Evolutionary conservation across 2,888 invertebrate genomes (phyloP).

Genomic region (Caenorhabditis macrosperma): DNA sequence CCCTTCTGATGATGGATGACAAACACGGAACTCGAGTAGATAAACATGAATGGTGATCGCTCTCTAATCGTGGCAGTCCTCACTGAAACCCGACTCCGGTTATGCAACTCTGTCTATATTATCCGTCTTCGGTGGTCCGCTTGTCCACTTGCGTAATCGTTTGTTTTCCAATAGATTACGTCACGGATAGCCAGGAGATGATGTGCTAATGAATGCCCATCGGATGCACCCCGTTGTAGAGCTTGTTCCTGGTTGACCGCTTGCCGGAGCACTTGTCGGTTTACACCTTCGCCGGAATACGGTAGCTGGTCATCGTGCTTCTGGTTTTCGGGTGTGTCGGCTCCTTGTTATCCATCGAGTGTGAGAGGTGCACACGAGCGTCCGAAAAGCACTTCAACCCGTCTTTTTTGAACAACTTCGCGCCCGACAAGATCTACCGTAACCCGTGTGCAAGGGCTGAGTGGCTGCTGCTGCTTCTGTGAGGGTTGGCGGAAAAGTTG

Average conservation of each 20-base stretch:
- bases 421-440: conserved; percentile 19
- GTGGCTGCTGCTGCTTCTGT: conserved; percentile 9
- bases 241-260: not conserved
- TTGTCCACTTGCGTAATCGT: conserved; percentile 2
- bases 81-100: not conserved
- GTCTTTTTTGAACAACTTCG: conserved; percentile 7
- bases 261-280: not conserved
- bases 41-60: conserved; percentile 18
- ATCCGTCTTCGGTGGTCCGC: conserved; percentile 11
- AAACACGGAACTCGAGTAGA: conserved; percentile 7
- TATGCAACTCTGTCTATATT: conserved; percentile 24
- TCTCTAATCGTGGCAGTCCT: too few species aligned
- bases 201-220: not conserved
- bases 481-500: conserved; percentile 41
- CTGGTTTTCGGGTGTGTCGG: not conserved
- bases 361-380: conserved; percentile 37
- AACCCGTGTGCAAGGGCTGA: too few species aligned
- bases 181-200: not conserved
- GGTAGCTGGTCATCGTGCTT: not conserved
- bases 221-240: conserved; percentile 14
- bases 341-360: conserved; percentile 14
- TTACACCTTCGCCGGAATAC: not conserved
- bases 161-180: conserved; percentile 3
- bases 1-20: not conserved
- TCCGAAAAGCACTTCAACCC: conserved; percentile 31